Evolutionary conservation across 2,888 invertebrate species (phyloP).

Genomic region (Tiliacea aurago): DNA sequence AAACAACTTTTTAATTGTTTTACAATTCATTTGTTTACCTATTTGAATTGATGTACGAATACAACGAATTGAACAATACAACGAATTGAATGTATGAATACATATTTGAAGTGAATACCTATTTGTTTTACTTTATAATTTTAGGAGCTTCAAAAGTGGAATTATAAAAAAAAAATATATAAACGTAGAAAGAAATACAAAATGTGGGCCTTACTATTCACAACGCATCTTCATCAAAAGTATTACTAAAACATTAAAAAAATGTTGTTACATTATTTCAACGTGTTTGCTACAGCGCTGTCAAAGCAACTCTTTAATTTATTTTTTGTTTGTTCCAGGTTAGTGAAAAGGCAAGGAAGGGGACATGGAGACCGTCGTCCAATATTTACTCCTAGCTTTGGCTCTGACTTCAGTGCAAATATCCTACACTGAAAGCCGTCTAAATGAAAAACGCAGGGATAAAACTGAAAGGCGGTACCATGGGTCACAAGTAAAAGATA

Average conservation of each 20-base stretch:
- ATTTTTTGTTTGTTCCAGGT: constrained; percentile 85
- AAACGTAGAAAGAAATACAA: background rate
- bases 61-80: no score
- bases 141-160: background rate
- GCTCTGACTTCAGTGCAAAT: constrained; percentile 89
- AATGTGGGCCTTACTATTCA: background rate
- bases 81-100: no score
- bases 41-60: no score
- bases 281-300: constrained; percentile 34
- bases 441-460: constrained; percentile 89
- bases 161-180: no score
- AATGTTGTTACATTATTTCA: constrained; percentile 32
- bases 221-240: constrained; percentile 7
- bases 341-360: constrained; percentile 73
- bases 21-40: background rate
- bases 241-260: constrained; percentile 28
- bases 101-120: no score
- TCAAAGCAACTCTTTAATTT: constrained; percentile 66
- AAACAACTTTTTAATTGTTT: constrained; percentile 16
- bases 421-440: constrained; percentile 88
- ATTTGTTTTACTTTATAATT: background rate
- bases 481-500: constrained; percentile 84
- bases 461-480: constrained; percentile 87
- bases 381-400: constrained; percentile 89
- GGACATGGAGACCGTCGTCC: constrained; percentile 86